Evolutionary conservation across 2,113 vertebrate species (phyloP), one percentile per base, ranked within the genome.

Genomic region (Amblyopsis rosae): DNA sequence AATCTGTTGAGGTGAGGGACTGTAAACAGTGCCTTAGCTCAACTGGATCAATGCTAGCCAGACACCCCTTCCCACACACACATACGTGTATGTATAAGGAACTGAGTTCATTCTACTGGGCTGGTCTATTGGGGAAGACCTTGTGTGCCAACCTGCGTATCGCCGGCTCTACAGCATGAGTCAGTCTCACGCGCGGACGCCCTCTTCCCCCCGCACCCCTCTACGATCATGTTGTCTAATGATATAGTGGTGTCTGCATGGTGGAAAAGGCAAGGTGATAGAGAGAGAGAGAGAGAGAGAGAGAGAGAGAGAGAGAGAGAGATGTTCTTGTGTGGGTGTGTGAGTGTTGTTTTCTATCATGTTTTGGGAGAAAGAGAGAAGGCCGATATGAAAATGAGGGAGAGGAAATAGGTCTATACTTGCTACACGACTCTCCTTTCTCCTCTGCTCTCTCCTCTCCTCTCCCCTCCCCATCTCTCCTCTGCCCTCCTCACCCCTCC

Each of bases 21-120:
- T 41, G 35, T 41, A 41, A 41, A 41, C 35, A 70, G 62, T 80
- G 70, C 73, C 71, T 75, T 57, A 76, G 76, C 54, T 67, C 0
- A 12, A 67, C 62, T 77, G 74, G 71, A 85, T 80, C 79, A 82
- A 76, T 63, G 62, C 67, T 9, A 63, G 35, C 62, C 60, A 26
- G 12, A 72, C 58, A 8, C n/a, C 35, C 35, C 35, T 8, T 6
- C 35, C 35, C 35, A 47, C 54, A 51, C 63, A 33, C 62, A 51
- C 49, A 51, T 12, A 41, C 63, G 16, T 17, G 16, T 17, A 67
- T 19, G 49, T 19, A 35, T 77, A 68, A 9, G 15, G 55, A 55
- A 45, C 49, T 41, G 35, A 41, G 35, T 49, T 46, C 69, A 57
- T 50, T 61, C 33, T 67, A 41, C 72, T 15, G 48, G 56, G 54